phyloP scores from a whole-genome alignment of 2,797 vertebrate genomes.

The Falco peregrinus region DNA sequence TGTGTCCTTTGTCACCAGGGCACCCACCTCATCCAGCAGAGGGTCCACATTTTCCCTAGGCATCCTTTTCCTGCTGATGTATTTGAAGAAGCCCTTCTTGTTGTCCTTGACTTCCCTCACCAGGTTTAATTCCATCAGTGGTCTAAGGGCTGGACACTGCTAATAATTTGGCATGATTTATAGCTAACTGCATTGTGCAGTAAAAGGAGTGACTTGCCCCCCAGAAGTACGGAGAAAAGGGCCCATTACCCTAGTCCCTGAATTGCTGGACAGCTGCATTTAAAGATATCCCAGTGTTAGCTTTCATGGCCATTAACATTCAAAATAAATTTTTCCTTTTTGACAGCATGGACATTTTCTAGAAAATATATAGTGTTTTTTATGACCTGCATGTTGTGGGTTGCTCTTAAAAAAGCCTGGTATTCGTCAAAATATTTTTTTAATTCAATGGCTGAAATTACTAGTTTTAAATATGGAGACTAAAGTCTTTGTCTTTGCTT shows the following conservation, averaged over 20 bases:
- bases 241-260: background rate
- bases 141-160: background rate
- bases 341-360: background rate
- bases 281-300: background rate
- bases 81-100: no score
- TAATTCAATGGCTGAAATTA: background rate
- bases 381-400: background rate
- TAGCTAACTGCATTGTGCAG: background rate
- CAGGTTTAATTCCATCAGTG: no score
- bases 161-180: fast-evolving
- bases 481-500: background rate
- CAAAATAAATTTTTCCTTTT: background rate
- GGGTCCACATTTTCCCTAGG: no score
- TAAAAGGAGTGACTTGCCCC: background rate
- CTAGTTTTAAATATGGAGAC: background rate
- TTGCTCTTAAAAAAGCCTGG: background rate
- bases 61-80: no score
- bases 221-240: background rate
- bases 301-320: background rate
- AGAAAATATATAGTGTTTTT: background rate
- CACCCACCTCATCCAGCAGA: no score
- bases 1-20: no score
- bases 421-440: background rate
- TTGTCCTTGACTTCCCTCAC: no score
- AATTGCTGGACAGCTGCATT: background rate